Evolutionary conservation across 2,888 invertebrate species (phyloP).

Genomic region (Phengaris alcon): DNA sequence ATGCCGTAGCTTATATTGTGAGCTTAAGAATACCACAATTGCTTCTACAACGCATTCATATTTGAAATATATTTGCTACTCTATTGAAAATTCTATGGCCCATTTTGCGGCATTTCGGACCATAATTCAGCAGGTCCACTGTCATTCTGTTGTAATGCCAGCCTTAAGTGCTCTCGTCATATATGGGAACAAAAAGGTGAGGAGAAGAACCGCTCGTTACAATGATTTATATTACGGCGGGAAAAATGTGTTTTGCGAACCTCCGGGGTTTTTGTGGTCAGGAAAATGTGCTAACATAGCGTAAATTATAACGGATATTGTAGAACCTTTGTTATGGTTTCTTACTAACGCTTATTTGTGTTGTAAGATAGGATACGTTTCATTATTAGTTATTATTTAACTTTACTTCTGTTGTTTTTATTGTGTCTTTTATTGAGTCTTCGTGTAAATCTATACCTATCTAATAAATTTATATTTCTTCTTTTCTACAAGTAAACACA

Average conservation of each 20-base stretch:
- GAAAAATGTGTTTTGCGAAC: conserved; percentile 54
- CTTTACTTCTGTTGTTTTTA: background rate
- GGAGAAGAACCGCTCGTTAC: conserved; percentile 59
- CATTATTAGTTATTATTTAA: background rate
- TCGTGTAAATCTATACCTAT: background rate
- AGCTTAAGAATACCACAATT: background rate
- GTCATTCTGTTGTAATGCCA: conserved; percentile 24
- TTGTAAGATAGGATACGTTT: background rate
- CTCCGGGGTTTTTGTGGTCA: conserved; percentile 52
- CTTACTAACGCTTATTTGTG: conserved; percentile 4
- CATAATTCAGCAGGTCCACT: background rate
- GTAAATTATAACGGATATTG: conserved; percentile 32
- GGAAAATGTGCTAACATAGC: conserved; percentile 43
- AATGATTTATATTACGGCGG: conserved; percentile 64
- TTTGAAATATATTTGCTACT: background rate
- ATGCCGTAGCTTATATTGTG: background rate
- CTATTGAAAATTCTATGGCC: conserved; percentile 10
- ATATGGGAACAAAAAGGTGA: conserved; percentile 58
- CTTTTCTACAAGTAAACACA: too few species aligned
- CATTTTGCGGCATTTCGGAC: background rate
- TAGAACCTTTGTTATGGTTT: conserved; percentile 25
- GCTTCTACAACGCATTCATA: background rate
- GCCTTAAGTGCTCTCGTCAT: conserved; percentile 31
- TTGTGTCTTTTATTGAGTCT: background rate
- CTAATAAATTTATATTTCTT: too few species aligned